Percentiles rank a stretch among this genome's conserved stretches.
phyloP scores from a whole-genome alignment of 2,888 invertebrate species.

The Notodonta ziczac region DNA sequence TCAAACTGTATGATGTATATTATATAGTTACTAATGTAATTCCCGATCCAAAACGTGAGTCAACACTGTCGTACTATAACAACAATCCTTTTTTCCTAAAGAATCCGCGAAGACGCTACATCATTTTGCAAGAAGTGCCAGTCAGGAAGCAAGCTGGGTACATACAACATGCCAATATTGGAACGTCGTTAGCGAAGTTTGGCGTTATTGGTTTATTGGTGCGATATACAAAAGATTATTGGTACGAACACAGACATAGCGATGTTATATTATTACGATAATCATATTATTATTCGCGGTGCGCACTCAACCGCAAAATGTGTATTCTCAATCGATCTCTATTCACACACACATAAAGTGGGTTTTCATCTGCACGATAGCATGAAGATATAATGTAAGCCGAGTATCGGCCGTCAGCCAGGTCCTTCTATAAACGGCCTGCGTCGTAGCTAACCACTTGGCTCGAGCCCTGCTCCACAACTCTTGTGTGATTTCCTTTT shows the following conservation, averaged over 20 bases:
- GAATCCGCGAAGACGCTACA: not conserved
- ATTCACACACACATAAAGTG: conserved; percentile 22
- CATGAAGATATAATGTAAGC: conserved; percentile 41
- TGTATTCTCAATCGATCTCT: conserved; percentile 18
- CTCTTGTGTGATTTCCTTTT: conserved; percentile 51
- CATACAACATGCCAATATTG: not conserved
- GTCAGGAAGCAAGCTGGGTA: not conserved
- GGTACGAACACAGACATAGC: conserved; percentile 1
- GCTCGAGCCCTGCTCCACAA: conserved; percentile 37
- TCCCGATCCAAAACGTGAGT: not conserved
- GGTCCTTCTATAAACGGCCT: conserved; percentile 51
- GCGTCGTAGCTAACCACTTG: conserved; percentile 52
- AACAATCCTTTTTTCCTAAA: not conserved
- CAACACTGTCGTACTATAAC: not conserved
- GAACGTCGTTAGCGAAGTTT: conserved; percentile 4
- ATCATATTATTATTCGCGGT: conserved; percentile 7
- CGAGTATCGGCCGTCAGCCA: conserved; percentile 46
- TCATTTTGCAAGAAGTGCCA: not conserved
- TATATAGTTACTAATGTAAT: not conserved
- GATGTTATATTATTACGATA: conserved; percentile 8
- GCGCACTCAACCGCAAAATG: conserved; percentile 1
- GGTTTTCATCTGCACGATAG: conserved; percentile 13
- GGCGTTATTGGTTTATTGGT: not conserved
- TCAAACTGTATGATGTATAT: no score
- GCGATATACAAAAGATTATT: conserved; percentile 5